Evolutionary conservation across 2,113 vertebrate genomes (phyloP), one percentile per base, ranked within the genome.

Genomic region (Bubo bubo): DNA sequence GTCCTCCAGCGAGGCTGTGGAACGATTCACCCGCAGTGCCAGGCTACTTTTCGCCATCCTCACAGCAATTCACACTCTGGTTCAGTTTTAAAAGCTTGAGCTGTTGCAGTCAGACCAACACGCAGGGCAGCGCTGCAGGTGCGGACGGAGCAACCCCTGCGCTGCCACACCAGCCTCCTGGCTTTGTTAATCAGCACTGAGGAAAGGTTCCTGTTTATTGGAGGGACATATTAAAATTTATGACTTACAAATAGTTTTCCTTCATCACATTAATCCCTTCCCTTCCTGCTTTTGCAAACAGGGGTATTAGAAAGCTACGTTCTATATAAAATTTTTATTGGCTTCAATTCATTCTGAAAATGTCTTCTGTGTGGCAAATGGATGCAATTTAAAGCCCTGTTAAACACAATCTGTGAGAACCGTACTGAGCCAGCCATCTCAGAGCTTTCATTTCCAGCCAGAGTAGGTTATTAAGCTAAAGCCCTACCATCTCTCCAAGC

Each of bases 381-480:
- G 97, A 97, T 95, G 96, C 97, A 98, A 98, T 98, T 97, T 98
- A 97, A 98, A 97, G 98, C 96, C 97, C 97, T 93, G 97, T 97
- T 96, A 96, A 97, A 93, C 97, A 95, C 93, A 86, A 94, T 94
- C 96, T 96, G 95, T 58, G 95, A 56, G 95, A 97, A 84, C 43
- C 52, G 52, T 41, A 93, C 74, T 70, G 96, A 97, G 94, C 93
- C 94, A 95, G 93, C 75, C 94, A 83, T 91, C 88, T 68, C 88
- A 56, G 89, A 74, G 83, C 96, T 87, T 35, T 79, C 94, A 75
- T 88, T 95, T 89, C 87, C 21, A 96, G 95, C 91, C 94, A 93
- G 92, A 55, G 20, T 34, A 59, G 93, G 79, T 80, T 84, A 81
- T 93, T 93, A 79, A 90, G 49, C 84, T 18, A 67, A 92, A 82